A percentile compares a stretch with the other conserved stretches of the same genome.
phyloP scores from a whole-genome alignment of 2,888 invertebrate species.

The Yponomeuta plumbellus region DNA sequence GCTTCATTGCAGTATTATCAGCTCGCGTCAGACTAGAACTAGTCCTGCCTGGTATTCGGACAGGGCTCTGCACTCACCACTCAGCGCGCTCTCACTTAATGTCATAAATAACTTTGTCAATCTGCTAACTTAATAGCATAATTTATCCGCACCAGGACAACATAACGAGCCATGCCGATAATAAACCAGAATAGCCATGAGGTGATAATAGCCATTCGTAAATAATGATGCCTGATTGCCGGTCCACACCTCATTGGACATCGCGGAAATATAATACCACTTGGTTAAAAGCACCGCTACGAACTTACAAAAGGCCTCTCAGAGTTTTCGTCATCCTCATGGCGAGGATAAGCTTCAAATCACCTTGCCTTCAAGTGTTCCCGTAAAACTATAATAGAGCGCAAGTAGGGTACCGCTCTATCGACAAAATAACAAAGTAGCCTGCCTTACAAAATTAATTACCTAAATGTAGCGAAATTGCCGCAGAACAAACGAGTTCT shows the following conservation, averaged over 20 bases:
- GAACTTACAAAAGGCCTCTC: slow-evolving; percentile 19
- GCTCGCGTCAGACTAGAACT: slow-evolving; percentile 15
- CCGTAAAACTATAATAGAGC: too few species aligned
- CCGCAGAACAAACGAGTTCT: slow-evolving; percentile 25
- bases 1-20: slow-evolving; percentile 7
- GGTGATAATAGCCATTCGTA: slow-evolving; percentile 75
- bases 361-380: too few species aligned
- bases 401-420: too few species aligned
- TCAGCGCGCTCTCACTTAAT: slow-evolving; percentile 62
- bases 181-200: slow-evolving; percentile 75
- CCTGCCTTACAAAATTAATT: slow-evolving; percentile 21
- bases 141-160: slow-evolving; percentile 73
- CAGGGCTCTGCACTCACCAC: slow-evolving; percentile 52
- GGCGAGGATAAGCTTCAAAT: too few species aligned
- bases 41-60: slow-evolving; percentile 27
- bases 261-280: slow-evolving; percentile 34
- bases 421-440: not conserved
- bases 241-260: slow-evolving; percentile 59
- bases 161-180: slow-evolving; percentile 74
- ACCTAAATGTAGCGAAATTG: slow-evolving; percentile 35
- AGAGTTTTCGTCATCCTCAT: not conserved
- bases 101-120: slow-evolving; percentile 76
- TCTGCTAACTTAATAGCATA: slow-evolving; percentile 76
- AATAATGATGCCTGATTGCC: slow-evolving; percentile 74
- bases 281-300: slow-evolving; percentile 12